phyloP scores from a whole-genome alignment of 30 jellyfish, hydroid and myxozoan genomes.

The Turritopsis rubra region DNA sequence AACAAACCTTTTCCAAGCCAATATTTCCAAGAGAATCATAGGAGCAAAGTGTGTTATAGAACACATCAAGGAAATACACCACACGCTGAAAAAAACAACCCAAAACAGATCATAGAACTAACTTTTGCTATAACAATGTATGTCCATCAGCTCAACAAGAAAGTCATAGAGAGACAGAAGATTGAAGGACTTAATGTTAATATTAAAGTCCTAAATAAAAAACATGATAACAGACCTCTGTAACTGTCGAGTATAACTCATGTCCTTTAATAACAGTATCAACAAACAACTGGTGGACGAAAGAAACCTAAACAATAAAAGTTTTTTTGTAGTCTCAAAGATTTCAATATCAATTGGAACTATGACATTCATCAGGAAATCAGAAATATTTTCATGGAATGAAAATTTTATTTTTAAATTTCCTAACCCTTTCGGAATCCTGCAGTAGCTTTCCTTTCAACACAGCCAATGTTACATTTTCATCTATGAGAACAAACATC shows the following conservation, averaged over 20 bases:
- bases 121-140: neutral
- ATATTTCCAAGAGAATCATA: constrained; percentile 48
- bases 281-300: constrained; percentile 10
- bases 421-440: constrained; percentile 11
- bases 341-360: neutral
- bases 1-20: constrained; percentile 27
- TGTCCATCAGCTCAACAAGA: neutral
- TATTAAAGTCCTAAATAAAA: neutral
- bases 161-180: neutral
- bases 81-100: constrained; percentile 19
- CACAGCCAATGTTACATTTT: constrained; percentile 15
- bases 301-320: constrained; percentile 12
- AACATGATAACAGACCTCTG: constrained; percentile 12
- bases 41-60: constrained; percentile 33
- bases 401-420: neutral
- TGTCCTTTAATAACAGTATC: constrained; percentile 23
- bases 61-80: constrained; percentile 37
- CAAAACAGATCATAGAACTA: neutral
- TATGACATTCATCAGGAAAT: neutral
- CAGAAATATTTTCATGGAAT: too few relatives aligned
- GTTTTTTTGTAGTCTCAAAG: neutral
- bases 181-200: neutral
- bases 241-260: constrained; percentile 21
- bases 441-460: constrained; percentile 12
- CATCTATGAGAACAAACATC: neutral